A percentile compares a stretch with the other conserved stretches of the same genome.
phyloP scores from a whole-genome alignment of 2,113 vertebrate species.

The Rhea pennata region DNA sequence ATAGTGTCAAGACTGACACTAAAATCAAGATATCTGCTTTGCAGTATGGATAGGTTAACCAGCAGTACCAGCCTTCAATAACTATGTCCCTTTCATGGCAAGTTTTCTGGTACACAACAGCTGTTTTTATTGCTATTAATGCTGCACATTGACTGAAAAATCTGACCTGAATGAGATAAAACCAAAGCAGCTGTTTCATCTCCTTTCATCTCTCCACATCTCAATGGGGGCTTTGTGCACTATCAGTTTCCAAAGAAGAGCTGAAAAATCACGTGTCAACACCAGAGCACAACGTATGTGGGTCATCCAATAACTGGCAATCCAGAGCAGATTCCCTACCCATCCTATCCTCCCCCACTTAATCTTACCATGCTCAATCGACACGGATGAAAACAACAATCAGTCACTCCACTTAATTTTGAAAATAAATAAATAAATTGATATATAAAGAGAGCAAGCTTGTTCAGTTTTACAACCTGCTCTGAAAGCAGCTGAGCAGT shows the following conservation, averaged over 20 bases:
- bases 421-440: not conserved
- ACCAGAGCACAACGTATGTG: conserved; percentile 33
- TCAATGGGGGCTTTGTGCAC: conserved; percentile 64
- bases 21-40: conserved; percentile 53
- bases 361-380: not conserved
- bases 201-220: conserved; percentile 57
- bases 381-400: not conserved
- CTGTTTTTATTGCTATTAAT: conserved; percentile 62
- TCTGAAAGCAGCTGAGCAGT: not conserved
- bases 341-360: not conserved
- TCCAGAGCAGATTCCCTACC: conserved; percentile 8
- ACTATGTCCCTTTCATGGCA: conserved; percentile 32
- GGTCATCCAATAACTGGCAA: conserved; percentile 52
- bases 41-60: conserved; percentile 46
- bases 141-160: conserved; percentile 25
- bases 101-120: conserved; percentile 50
- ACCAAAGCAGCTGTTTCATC: conserved; percentile 62
- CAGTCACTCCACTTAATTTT: not conserved
- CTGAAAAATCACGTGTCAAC: conserved; percentile 31
- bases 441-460: not conserved
- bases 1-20: conserved; percentile 24
- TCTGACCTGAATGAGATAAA: conserved; percentile 59
- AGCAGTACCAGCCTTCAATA: conserved; percentile 6
- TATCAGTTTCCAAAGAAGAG: not conserved
- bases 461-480: not conserved